Conservation (phyloP, 1,140 invertebrate genomes). For the Lordiphosa stackelbergi region DNA sequence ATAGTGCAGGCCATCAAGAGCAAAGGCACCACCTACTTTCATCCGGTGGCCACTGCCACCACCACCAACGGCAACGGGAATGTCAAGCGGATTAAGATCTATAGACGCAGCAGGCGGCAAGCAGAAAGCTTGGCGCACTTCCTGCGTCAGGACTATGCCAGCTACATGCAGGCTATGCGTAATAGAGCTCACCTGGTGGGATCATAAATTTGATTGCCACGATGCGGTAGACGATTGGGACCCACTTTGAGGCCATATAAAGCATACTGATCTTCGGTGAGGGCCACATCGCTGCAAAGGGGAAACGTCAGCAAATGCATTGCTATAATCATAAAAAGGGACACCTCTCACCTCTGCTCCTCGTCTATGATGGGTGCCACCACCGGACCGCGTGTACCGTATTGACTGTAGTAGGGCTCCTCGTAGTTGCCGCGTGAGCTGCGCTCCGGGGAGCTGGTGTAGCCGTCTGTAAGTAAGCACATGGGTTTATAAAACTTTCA, state of each 20-base stretch:
- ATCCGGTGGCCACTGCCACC: conserved; percentile 72
- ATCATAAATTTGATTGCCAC: conserved; percentile 76
- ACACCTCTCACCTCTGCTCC: conserved; percentile 82
- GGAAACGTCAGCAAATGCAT: not conserved
- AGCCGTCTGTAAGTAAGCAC: conserved; percentile 81
- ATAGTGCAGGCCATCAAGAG: conserved; percentile 84
- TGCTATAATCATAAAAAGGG: not conserved
- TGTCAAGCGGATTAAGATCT: conserved; percentile 70
- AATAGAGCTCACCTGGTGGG: conserved; percentile 64
- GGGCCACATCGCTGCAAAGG: conserved; percentile 82
- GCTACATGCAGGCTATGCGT: conserved; percentile 32
- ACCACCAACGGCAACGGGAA: conserved; percentile 43
- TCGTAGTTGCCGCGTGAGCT: conserved; percentile 85
- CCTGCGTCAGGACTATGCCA: conserved; percentile 40
- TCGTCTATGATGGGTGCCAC: conserved; percentile 94
- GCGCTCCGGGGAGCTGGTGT: conserved; percentile 92
- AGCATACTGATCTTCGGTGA: conserved; percentile 87
- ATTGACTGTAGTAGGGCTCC: conserved; percentile 91
- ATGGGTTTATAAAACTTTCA: too few species aligned
- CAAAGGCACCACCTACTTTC: conserved; percentile 77
- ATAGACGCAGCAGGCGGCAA: conserved; percentile 51
- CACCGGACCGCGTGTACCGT: conserved; percentile 83
- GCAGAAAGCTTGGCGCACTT: not conserved
- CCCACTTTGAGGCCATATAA: conserved; percentile 86
- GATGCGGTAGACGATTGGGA: conserved; percentile 77